Evolutionary conservation across 2,888 invertebrate genomes (phyloP).

Genomic region (Scaptomyza cyrtandrae): DNA sequence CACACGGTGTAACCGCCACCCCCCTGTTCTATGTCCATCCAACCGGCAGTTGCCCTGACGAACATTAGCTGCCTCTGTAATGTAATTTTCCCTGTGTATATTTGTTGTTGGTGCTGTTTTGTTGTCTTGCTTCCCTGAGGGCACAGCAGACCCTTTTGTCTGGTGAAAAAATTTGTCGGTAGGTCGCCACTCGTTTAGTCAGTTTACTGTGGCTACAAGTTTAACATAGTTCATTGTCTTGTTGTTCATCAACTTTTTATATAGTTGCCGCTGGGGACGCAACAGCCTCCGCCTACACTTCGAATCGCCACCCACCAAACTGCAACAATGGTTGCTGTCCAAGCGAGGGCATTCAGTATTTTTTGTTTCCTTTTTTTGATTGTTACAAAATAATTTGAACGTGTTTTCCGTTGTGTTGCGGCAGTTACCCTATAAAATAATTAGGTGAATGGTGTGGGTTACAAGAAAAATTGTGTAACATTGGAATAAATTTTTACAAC

Average conservation of each 20-base stretch:
- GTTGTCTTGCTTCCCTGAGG: constrained; percentile 51
- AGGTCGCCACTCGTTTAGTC: constrained; percentile 39
- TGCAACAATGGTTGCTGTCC: constrained; percentile 45
- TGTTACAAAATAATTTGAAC: constrained; percentile 62
- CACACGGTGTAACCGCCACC: constrained; percentile 2
- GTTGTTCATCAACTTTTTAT: constrained; percentile 72
- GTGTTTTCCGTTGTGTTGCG: constrained; percentile 45
- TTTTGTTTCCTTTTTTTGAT: constrained; percentile 42
- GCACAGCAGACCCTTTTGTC: constrained; percentile 58
- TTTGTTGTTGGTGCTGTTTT: constrained; percentile 1
- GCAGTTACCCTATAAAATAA: constrained; percentile 26
- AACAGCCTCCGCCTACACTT: background rate
- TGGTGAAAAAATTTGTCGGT: constrained; percentile 48
- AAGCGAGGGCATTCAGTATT: constrained; percentile 34
- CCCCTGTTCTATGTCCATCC: background rate
- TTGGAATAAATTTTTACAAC: background rate
- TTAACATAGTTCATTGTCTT: constrained; percentile 76
- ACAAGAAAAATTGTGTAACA: background rate
- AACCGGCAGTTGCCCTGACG: constrained; percentile 16
- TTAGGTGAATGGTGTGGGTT: background rate
- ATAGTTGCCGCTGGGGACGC: constrained; percentile 49
- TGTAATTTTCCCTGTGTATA: constrained; percentile 45
- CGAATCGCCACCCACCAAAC: background rate
- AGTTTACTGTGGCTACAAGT: constrained; percentile 61
- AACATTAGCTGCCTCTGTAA: constrained; percentile 66